Base-by-base conservation (phyloP, 2,888 invertebrate species). In the Litoditis marina region DNA sequence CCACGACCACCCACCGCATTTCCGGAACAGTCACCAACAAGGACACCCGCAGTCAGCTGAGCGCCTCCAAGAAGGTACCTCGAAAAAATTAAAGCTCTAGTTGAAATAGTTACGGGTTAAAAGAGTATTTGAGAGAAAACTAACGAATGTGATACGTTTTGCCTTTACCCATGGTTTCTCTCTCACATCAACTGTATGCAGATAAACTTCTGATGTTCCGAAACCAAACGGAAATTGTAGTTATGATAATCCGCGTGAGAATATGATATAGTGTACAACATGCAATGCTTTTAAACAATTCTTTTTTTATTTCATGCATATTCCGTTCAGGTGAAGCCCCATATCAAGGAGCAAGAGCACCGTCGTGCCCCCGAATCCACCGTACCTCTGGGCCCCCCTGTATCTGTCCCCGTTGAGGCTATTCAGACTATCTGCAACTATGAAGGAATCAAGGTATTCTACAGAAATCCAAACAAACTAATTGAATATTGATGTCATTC, bases 391-490 rank as follows among this genome's bases (percentile, higher is more conserved):
- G 74, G 71, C 7, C 73, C 73, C 60, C 76, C 76, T 42, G 77
- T 81, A 27, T 66, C 74, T 32, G 71, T 81, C 49, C 69, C 77
- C 36, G 68, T 74, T 30, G 73, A 77, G 16, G 76, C 78, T 22
- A 76, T 82, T 34, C 76, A 78, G 63, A 82, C 82, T 25, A 77
- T 82, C 63, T 82, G 82, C 71, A 80, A 82, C 66, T 82, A 82
- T 65, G 81, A 82, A 53, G 82, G 82, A 62, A 81, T 82, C 72
- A 81, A 82, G 68, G 78, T 78, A 34, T n/a, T n/a, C n/a, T n/a
- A n/a, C n/a, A n/a, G n/a, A n/a, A n/a, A 67, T 11, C 28, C 30
- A 22, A n/a, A 13, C 25, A 19, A 47, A 47, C n/a, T 19, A 13
- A 47, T 19, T 25, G 22, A n/a, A 16, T 36, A 36, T 36, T n/a